A percentile compares a stretch with the other conserved stretches of the same genome.
Conservation (phyloP, 2,888 invertebrate species). For the Diaperis boleti region DNA sequence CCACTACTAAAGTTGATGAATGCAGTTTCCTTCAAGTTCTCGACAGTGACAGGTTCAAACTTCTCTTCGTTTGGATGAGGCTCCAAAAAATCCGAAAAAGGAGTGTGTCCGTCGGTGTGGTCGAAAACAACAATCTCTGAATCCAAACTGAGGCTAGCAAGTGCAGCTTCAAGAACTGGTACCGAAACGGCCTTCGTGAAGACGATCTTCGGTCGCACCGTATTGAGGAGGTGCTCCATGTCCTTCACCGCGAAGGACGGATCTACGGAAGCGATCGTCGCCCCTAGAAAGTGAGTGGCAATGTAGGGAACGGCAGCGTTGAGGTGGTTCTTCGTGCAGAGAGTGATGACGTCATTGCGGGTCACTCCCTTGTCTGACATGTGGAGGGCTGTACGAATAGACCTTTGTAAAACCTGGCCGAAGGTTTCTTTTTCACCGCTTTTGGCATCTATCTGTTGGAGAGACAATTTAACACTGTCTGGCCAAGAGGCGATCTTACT, state of each 20-base stretch:
- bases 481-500: neutral
- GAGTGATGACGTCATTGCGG: constrained; percentile 64
- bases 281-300: constrained; percentile 65
- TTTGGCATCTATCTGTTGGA: constrained; percentile 21
- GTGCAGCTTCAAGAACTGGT: neutral
- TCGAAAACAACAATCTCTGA: constrained; percentile 4
- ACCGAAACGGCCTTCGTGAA: constrained; percentile 42
- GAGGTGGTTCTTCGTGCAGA: constrained; percentile 65
- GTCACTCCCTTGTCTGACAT: constrained; percentile 63
- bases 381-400: constrained; percentile 65
- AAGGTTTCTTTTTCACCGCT: constrained; percentile 65
- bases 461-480: neutral
- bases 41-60: constrained; percentile 16
- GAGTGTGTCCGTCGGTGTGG: too few relatives aligned
- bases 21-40: constrained; percentile 47
- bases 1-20: constrained; percentile 60
- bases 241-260: constrained; percentile 44
- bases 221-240: constrained; percentile 43
- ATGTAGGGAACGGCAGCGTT: constrained; percentile 65
- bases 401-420: constrained; percentile 61
- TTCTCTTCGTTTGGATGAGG: constrained; percentile 7
- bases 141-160: neutral
- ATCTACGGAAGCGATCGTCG: constrained; percentile 46
- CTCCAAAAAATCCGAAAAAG: neutral
- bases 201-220: constrained; percentile 50